Conservation (phyloP, 1,140 invertebrate genomes). For the Drosophila bocqueti region DNA sequence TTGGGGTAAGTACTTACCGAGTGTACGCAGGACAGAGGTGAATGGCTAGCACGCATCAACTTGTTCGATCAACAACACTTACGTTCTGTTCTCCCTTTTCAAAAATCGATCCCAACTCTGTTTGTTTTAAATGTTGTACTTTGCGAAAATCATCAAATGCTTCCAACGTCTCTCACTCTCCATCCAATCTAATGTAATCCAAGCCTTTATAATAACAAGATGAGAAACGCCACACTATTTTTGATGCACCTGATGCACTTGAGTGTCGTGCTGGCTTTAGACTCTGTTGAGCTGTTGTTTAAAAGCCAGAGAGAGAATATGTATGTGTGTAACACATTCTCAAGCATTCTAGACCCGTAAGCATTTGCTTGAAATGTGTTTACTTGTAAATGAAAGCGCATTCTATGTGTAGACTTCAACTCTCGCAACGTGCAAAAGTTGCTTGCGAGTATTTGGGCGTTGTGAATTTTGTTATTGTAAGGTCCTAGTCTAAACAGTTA, state of each 20-base stretch:
- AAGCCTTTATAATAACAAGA: neutral
- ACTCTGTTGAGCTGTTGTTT: neutral
- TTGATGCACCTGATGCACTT: neutral
- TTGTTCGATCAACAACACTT: conserved; percentile 48
- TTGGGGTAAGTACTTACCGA: conserved; percentile 70
- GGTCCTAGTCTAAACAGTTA: neutral
- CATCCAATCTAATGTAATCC: conserved; percentile 12
- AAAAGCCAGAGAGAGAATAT: too few species aligned
- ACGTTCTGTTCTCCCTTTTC: conserved; percentile 13
- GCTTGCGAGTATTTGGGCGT: neutral
- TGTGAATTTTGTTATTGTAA: neutral
- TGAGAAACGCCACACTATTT: neutral
- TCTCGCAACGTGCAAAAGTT: neutral
- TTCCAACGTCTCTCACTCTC: conserved; percentile 37
- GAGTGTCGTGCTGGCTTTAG: neutral
- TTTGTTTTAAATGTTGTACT: conserved; percentile 45
- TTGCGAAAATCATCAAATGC: conserved; percentile 82
- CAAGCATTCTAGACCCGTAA: neutral
- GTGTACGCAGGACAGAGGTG: conserved; percentile 45
- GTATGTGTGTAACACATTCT: neutral
- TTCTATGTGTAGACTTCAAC: neutral
- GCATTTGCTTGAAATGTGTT: neutral
- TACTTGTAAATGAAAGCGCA: neutral
- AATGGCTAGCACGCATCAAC: conserved; percentile 51
- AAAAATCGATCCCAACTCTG: conserved; percentile 18